A percentile compares a stretch with the other conserved stretches of the same genome.
Evolutionary conservation across 2,797 vertebrate genomes (phyloP).

Genomic region (Distichodus sexfasciatus): DNA sequence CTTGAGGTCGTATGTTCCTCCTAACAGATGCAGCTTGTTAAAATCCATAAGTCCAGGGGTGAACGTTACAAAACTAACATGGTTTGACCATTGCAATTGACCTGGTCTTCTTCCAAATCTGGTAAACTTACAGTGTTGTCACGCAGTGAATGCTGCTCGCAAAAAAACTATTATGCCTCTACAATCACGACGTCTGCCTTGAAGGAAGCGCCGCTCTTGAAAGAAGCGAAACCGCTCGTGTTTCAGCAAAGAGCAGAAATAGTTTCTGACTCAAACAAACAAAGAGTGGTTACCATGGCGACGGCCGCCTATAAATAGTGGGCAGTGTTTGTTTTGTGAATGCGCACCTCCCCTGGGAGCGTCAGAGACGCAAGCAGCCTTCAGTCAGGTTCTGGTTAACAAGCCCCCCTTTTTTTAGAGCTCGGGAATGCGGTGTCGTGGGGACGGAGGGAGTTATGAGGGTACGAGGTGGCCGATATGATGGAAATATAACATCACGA

Average conservation of each 20-base stretch:
- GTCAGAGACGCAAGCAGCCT: slow-evolving; percentile 33
- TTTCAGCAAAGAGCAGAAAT: slow-evolving; percentile 50
- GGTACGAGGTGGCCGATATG: not conserved
- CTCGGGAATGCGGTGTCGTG: slow-evolving; percentile 24
- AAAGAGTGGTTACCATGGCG: slow-evolving; percentile 57
- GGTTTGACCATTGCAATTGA: no score
- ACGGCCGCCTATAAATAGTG: slow-evolving; percentile 58
- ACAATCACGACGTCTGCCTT: slow-evolving; percentile 8
- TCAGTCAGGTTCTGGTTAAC: slow-evolving; percentile 35
- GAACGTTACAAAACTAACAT: no score
- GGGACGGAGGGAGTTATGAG: not conserved
- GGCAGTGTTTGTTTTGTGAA: slow-evolving; percentile 56
- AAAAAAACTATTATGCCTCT: not conserved
- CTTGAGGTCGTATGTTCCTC: no score
- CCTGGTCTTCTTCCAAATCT: no score
- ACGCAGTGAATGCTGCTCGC: no score
- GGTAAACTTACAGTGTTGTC: no score
- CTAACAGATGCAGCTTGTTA: no score
- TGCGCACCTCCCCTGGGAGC: slow-evolving; percentile 45
- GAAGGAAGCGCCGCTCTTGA: slow-evolving; percentile 25
- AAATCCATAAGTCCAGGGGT: no score
- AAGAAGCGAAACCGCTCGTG: slow-evolving; percentile 45
- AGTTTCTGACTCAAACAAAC: slow-evolving; percentile 57
- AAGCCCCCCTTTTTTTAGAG: slow-evolving; percentile 25
- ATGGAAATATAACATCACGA: not conserved